Conservation (phyloP, 92 coral and sea anemone genomes). For the Paragorgia papillata region DNA sequence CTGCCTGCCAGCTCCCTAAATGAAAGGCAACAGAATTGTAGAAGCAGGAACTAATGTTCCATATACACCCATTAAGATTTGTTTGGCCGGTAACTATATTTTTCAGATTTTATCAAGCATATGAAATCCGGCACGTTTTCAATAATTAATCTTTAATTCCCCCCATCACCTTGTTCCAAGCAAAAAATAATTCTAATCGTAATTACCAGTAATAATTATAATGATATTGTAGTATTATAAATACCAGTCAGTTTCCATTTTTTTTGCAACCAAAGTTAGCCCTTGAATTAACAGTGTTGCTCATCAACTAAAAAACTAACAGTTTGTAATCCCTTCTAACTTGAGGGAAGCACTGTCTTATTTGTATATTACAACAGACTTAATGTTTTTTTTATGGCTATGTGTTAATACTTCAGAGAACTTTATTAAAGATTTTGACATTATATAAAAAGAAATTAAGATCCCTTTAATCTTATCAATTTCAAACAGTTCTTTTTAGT, state of each 20-base stretch:
- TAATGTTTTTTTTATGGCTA: slow-evolving; percentile 40
- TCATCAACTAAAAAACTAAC: slow-evolving; percentile 9
- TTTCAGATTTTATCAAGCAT: slow-evolving; percentile 35
- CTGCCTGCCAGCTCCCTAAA: background rate
- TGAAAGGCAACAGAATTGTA: background rate
- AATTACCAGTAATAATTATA: background rate
- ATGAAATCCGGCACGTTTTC: slow-evolving; percentile 23
- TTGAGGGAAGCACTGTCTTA: slow-evolving; percentile 7
- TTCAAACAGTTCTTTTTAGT: too few relatives aligned
- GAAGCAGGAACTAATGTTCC: too few relatives aligned
- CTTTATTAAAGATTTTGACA: slow-evolving; percentile 48
- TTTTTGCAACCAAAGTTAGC: slow-evolving; percentile 13
- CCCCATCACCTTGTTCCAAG: background rate
- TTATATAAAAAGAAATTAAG: background rate
- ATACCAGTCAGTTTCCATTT: slow-evolving; percentile 9
- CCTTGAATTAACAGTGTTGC: background rate
- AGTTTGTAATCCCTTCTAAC: background rate
- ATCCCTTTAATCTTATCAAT: too few relatives aligned
- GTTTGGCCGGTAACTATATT: slow-evolving; percentile 31
- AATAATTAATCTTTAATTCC: slow-evolving; percentile 18
- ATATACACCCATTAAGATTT: background rate
- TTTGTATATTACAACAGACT: slow-evolving; percentile 43
- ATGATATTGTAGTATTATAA: slow-evolving; percentile 19
- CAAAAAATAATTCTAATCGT: slow-evolving; percentile 9
- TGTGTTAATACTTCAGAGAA: slow-evolving; percentile 38